Evolutionary conservation across 2,113 vertebrate genomes (phyloP), one percentile per base, ranked within the genome.

Genomic region (Sitta europaea): DNA sequence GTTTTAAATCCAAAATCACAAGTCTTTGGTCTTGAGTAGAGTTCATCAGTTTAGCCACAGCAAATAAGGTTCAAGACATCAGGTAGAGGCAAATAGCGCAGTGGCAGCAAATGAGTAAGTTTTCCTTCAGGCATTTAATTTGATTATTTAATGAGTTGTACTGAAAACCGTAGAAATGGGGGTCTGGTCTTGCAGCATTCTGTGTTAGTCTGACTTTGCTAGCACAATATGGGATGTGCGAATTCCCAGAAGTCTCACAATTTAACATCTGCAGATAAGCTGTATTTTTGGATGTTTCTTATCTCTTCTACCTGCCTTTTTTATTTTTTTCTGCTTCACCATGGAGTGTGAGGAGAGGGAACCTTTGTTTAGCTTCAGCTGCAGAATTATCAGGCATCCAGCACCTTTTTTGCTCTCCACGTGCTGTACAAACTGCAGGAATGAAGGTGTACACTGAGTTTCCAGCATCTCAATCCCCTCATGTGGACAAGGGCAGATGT

Each of bases 121-220:
- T 96, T 89, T 87, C 40, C 77, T 93, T 85, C 22, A 90, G 90
- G 48, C 57, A 68, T 85, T 94, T 73, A 57, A 61, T 95, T 71
- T 81, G 65, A 59, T 81, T 77, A 75, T 94, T 95, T 55, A 15
- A 23, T 68, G 57, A 68, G 15, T 53, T 93, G 53, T 51, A 48
- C 65, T 87, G 65, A 78, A 81, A 90, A 63, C 7, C 16, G 3
- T 11, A 45, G 67, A 92, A 75, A n/a, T 67, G 48, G 10, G 40
- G 36, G 5, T 14, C 57, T 63, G 20, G 5, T 87, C 36, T 89
- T 85, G 25, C 18, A 42, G 24, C 2, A 1, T 51, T 87, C 55
- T 91, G 31, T 72, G 19, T 47, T 85, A 81, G 22, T 42, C 17
- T 81, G 40, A 28, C 8, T 57, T 85, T 85, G 28, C 57, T 76